Conservation (phyloP, 2,797 vertebrate genomes). For the Cichlasoma orientale region DNA sequence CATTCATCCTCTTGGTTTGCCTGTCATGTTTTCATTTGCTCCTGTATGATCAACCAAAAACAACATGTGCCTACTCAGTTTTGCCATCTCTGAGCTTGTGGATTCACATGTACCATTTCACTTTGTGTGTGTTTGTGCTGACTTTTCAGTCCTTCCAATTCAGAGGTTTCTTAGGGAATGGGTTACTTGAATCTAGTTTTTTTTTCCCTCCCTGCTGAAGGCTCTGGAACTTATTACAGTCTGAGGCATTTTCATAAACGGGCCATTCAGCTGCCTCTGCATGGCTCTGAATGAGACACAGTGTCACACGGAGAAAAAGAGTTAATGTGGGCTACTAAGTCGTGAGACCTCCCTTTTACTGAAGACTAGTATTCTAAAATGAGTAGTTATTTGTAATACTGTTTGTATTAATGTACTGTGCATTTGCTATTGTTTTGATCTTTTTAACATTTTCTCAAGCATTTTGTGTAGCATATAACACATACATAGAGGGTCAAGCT, state of each 20-base stretch:
- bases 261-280: slow-evolving; percentile 77
- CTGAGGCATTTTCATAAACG: slow-evolving; percentile 80
- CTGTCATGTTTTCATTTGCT: slow-evolving; percentile 61
- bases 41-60: slow-evolving; percentile 60
- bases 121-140: slow-evolving; percentile 67
- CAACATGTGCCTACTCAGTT: slow-evolving; percentile 63
- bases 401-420: slow-evolving; percentile 10
- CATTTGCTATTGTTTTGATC: slow-evolving; percentile 3
- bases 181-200: slow-evolving; percentile 63
- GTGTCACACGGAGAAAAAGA: slow-evolving; percentile 75
- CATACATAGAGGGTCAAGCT: not conserved
- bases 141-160: slow-evolving; percentile 78
- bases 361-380: slow-evolving; percentile 45
- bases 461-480: not conserved
- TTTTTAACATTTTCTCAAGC: not conserved
- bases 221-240: slow-evolving; percentile 84
- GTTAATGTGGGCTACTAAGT: slow-evolving; percentile 74
- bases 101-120: slow-evolving; percentile 47
- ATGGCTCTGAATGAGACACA: slow-evolving; percentile 78
- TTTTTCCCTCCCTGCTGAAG: slow-evolving; percentile 50
- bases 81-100: slow-evolving; percentile 49
- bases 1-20: slow-evolving; percentile 23
- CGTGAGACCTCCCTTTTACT: slow-evolving; percentile 58
- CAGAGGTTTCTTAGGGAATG: slow-evolving; percentile 74
- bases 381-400: slow-evolving; percentile 22